Evolutionary conservation across 1,140 invertebrate genomes (phyloP).

Genomic region (Helicoverpa armigera): DNA sequence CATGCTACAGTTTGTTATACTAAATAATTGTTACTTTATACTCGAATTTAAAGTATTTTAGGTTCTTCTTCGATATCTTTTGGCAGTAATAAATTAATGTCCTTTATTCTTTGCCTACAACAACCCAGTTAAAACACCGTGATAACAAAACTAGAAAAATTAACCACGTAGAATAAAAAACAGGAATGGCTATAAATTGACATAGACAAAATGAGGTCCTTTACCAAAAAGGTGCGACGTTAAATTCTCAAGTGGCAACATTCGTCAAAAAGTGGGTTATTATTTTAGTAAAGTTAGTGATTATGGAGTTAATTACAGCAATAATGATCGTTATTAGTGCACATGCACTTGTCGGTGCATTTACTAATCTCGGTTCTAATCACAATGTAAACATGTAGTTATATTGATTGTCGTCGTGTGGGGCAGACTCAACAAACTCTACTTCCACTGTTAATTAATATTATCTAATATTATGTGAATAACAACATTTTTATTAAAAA

Average conservation of each 20-base stretch:
- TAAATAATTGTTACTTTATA: neutral
- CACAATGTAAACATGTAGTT: conserved; percentile 16
- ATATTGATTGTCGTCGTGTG: conserved; percentile 8
- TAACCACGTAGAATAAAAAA: too few species aligned
- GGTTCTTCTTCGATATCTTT: neutral
- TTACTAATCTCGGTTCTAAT: conserved; percentile 18
- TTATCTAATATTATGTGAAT: conserved; percentile 2
- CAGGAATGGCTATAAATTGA: neutral
- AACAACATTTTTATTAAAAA: too few species aligned
- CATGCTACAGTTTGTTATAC: neutral
- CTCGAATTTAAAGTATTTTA: neutral
- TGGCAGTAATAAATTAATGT: neutral
- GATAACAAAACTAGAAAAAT: neutral
- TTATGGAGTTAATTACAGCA: conserved; percentile 15
- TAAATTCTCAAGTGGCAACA: neutral
- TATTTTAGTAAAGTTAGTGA: neutral
- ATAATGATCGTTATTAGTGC: neutral
- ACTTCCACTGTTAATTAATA: neutral
- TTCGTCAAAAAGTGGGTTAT: neutral
- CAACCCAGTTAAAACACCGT: neutral
- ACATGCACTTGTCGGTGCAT: neutral
- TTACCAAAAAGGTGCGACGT: neutral
- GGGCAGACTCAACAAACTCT: neutral
- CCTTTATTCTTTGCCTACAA: too few species aligned
- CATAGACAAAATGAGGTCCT: neutral